These are phyloP conservation scores for Argya squamiceps DNA, from an alignment of 2,797 vertebrate genomes.

Conservation along the genomic window DNA sequence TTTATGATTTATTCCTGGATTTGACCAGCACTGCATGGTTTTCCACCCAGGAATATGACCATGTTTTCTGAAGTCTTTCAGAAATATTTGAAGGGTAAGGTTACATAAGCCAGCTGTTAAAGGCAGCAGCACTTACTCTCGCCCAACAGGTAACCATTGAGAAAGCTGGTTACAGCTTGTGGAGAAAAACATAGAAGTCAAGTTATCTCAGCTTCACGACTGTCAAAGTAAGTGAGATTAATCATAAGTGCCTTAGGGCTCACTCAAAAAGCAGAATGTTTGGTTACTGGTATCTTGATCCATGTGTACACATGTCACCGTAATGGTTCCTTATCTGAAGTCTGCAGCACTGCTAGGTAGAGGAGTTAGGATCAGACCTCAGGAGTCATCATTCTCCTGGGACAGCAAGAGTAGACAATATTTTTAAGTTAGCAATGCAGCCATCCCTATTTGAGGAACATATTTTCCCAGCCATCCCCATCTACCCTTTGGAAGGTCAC, in stretches of 20 bases:
- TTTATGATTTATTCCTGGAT: not conserved
- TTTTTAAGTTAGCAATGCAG: not conserved
- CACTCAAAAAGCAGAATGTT: not conserved
- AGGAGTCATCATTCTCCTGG: not conserved
- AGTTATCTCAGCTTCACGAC: not conserved
- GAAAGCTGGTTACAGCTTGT: not conserved
- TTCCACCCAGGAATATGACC: not conserved
- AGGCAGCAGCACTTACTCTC: not conserved
- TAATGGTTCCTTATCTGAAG: not conserved
- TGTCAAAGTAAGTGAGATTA: not conserved
- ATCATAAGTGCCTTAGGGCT: not conserved
- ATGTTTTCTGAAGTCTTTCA: not conserved
- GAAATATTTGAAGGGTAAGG: not conserved
- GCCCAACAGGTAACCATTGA: not conserved
- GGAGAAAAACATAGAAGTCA: not conserved
- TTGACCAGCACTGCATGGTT: not conserved
- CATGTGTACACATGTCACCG: rapidly evolving
- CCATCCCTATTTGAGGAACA: not conserved
- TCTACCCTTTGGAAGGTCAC: not conserved
- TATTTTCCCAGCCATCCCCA: not conserved
- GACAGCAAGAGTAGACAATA: not conserved
- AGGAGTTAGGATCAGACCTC: not conserved
- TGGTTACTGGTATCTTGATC: not conserved
- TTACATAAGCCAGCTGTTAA: not conserved
- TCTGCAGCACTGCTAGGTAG: not conserved